A percentile compares a stretch with the other conserved stretches of the same genome.
Conservation (phyloP, 2,888 invertebrate species). For the Luperina testacea region DNA sequence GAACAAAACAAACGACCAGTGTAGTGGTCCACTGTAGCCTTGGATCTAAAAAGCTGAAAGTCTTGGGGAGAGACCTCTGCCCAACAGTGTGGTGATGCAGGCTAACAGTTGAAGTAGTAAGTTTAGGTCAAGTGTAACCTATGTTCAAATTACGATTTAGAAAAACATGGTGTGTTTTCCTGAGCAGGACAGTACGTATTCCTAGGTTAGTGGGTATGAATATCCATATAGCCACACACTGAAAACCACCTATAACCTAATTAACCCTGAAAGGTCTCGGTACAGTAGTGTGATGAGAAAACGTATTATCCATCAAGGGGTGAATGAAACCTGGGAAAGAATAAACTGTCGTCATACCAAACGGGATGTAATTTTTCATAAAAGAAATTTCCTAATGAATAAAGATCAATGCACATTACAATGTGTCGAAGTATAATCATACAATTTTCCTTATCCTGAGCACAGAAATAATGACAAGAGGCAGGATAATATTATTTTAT, state of each 20-base stretch:
- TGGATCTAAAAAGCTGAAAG: background rate
- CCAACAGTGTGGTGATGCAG: too few relatives aligned
- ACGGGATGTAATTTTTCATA: background rate
- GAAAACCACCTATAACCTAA: background rate
- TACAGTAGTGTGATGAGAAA: background rate
- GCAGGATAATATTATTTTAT: slow-evolving; percentile 64
- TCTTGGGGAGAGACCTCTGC: background rate
- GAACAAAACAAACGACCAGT: background rate
- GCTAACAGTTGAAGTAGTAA: background rate
- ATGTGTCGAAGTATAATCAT: slow-evolving; percentile 46
- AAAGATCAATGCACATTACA: slow-evolving; percentile 34
- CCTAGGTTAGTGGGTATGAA: background rate
- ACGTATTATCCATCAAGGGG: background rate
- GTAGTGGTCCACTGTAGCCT: background rate
- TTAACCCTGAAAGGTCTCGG: background rate
- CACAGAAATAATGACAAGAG: slow-evolving; percentile 47
- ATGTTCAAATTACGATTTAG: background rate
- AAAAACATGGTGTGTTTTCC: background rate
- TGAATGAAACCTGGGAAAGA: background rate
- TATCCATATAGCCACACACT: background rate
- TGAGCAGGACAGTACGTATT: background rate
- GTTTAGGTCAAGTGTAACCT: background rate
- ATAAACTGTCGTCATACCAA: background rate
- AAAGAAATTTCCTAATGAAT: slow-evolving; percentile 26
- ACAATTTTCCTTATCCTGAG: slow-evolving; percentile 51